phyloP scores from a whole-genome alignment of 2,113 vertebrate species.

The Hemibagrus wyckioides region DNA sequence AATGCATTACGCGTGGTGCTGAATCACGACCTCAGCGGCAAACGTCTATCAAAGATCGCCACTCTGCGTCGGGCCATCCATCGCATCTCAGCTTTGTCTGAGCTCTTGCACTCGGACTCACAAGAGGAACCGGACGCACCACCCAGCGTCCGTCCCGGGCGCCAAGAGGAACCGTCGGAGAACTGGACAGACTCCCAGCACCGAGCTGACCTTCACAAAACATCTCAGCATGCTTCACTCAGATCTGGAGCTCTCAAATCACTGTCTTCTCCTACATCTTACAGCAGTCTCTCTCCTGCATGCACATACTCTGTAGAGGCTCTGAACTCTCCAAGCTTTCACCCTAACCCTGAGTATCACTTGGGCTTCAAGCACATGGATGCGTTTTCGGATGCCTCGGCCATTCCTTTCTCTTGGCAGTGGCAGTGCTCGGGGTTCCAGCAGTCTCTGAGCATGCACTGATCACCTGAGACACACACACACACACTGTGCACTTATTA shows the following conservation, averaged over 20 bases:
- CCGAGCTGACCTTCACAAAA: background rate
- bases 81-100: conserved; percentile 86
- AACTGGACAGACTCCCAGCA: conserved; percentile 27
- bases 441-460: conserved; percentile 64
- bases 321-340: conserved; percentile 1
- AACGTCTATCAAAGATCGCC: conserved; percentile 94
- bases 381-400: conserved; percentile 49
- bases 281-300: background rate
- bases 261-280: conserved; percentile 17
- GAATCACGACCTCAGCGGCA: conserved; percentile 88
- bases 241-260: background rate
- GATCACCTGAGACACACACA: conserved; percentile 17
- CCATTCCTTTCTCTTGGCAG: conserved; percentile 61
- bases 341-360: conserved; percentile 47
- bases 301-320: conserved; percentile 54
- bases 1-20: conserved; percentile 87
- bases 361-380: conserved; percentile 43
- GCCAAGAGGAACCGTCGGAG: conserved; percentile 57
- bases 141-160: conserved; percentile 79
- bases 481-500: conserved; percentile 23
- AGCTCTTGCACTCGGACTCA: conserved; percentile 73
- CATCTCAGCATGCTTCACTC: background rate
- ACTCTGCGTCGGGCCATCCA: conserved; percentile 91
- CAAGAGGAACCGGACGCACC: conserved; percentile 45
- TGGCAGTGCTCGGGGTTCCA: conserved; percentile 66